Evolutionary conservation across 2,113 vertebrate species (phyloP), one percentile per base, ranked within the genome.

Genomic region (Pogona vitticeps): DNA sequence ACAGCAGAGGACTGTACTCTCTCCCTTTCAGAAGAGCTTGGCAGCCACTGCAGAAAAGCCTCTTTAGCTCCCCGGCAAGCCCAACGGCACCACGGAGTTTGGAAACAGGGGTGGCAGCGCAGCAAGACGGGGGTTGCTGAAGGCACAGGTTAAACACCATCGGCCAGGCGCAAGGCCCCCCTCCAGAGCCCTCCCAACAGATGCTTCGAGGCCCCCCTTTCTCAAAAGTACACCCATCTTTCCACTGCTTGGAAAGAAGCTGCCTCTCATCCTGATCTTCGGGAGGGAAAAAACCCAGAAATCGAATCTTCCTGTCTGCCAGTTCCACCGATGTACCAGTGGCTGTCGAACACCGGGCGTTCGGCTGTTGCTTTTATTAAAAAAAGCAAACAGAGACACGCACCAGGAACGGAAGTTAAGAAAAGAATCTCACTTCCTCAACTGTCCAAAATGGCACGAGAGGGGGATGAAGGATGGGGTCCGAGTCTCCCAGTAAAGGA

Each of bases 281-380:
- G 31, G 8, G 58, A n/a, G 6, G 71, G 85, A 93, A 95, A n/a
- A n/a, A n/a, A n/a, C n/a, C n/a, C n/a, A n/a, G 40, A 0, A 95
- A 85, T 91, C 88, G 65, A 67, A 72, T 92, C 86, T 92, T 95
- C 87, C 93, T 0, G 26, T 93, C 94, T 88, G 67, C 91, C 0
- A 0, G 76, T 18, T 88, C 85, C 90, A 84, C 4, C 90, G 91
- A 95, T 77, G 26, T 21, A 10, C 10, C 2, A 70, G 84, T 21
- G 26, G 0, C 36, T 7, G 75, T 73, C 79, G 80, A 56, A 76
- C 0, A 9, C 0, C 73, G 63, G 31, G 76, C 82, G 71, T 61
- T 70, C 0, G 76, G 77, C 21, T 21, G 70, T n/a, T 65, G 86
- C 79, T 91, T 67, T n/a, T n/a, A n/a, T n/a, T n/a, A n/a, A 84